Conservation (phyloP, 1,140 invertebrate species). For the Acromyrmex heyeri region DNA sequence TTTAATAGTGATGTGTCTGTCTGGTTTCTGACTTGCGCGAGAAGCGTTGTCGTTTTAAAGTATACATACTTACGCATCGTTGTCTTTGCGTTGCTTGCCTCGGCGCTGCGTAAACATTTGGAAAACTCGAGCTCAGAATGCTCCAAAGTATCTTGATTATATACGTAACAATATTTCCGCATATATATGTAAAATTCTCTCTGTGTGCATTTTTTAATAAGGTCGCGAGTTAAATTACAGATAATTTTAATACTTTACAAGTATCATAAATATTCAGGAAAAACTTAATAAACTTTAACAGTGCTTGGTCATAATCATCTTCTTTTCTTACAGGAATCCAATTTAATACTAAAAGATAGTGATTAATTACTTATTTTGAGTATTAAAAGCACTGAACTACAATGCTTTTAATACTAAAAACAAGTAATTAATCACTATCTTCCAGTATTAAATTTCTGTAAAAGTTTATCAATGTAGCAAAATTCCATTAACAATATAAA, state of each 20-base stretch:
- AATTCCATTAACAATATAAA: conserved; percentile 1
- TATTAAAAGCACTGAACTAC: no score
- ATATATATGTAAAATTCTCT: not conserved
- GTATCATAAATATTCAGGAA: not conserved
- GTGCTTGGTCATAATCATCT: not conserved
- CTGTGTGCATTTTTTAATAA: not conserved
- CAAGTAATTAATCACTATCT: no score
- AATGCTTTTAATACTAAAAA: no score
- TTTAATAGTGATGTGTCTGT: conserved; percentile 59
- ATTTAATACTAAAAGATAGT: no score
- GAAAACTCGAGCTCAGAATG: conserved; percentile 26
- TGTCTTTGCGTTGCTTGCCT: conserved; percentile 31
- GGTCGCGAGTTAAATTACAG: not conserved
- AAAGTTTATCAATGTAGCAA: not conserved
- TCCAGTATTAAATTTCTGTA: no score
- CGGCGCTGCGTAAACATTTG: conserved; percentile 46
- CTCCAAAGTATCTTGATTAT: conserved; percentile 24
- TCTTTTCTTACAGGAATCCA: not conserved
- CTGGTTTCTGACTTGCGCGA: conserved; percentile 42
- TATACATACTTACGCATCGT: conserved; percentile 19
- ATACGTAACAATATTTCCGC: no score
- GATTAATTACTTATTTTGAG: no score
- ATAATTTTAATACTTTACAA: not conserved
- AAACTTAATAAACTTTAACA: not conserved
- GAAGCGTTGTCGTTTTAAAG: conserved; percentile 48